Percentiles rank a stretch among this genome's conserved stretches.
Conservation (phyloP, 2,113 vertebrate genomes). For the Pseudolaguvia tuberculata region DNA sequence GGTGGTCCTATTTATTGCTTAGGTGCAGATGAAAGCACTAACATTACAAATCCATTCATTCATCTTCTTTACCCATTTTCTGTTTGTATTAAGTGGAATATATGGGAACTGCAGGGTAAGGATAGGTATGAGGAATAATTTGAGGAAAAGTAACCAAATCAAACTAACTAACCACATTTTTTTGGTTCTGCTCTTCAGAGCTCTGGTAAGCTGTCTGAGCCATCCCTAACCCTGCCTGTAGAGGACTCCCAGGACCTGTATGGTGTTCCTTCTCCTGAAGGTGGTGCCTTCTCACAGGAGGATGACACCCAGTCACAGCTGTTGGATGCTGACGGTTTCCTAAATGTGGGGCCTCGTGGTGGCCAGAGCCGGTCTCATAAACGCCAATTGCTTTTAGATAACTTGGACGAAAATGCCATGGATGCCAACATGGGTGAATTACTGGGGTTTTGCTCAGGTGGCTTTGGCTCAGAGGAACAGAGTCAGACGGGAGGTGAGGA, state of each 20-base stretch:
- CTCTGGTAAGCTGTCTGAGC: constrained; percentile 92
- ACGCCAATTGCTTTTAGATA: constrained; percentile 78
- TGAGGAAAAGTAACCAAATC: too few relatives aligned
- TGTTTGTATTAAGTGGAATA: too few relatives aligned
- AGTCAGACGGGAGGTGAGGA: constrained; percentile 66
- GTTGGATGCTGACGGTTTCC: constrained; percentile 92
- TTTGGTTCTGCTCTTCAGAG: constrained; percentile 68
- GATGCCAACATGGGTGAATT: constrained; percentile 95
- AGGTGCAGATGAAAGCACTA: too few relatives aligned
- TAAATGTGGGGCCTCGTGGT: constrained; percentile 66
- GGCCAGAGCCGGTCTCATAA: constrained; percentile 67
- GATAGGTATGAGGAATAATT: too few relatives aligned
- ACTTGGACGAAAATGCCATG: constrained; percentile 96
- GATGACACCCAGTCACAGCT: constrained; percentile 94
- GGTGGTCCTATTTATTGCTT: not conserved
- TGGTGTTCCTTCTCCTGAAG: constrained; percentile 79
- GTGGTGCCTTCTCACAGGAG: constrained; percentile 82
- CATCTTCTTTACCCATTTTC: too few relatives aligned
- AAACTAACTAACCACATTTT: too few relatives aligned
- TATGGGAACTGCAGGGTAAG: too few relatives aligned
- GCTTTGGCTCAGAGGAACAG: constrained; percentile 40
- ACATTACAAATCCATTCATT: too few relatives aligned
- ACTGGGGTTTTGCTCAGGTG: constrained; percentile 84
- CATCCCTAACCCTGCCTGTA: constrained; percentile 83
- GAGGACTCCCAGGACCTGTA: constrained; percentile 98